Conservation (phyloP, 2,888 invertebrate genomes). For the Pollenia labialis region DNA sequence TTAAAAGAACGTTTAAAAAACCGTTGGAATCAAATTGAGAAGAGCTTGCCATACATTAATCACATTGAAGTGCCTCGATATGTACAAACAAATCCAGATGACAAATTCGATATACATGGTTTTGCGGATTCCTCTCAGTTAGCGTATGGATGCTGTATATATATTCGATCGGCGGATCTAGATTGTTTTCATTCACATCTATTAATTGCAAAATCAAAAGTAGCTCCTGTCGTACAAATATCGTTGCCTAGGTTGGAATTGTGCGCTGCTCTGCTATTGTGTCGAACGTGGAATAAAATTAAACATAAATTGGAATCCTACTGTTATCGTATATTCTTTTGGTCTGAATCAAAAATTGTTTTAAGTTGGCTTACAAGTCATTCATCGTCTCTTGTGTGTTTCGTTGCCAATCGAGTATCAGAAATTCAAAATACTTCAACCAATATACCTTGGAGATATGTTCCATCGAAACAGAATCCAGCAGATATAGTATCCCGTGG, state of each 20-base stretch:
- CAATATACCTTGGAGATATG: neutral
- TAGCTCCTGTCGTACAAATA: neutral
- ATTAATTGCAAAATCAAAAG: slow-evolving; percentile 26
- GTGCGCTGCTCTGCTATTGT: slow-evolving; percentile 15
- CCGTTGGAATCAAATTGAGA: slow-evolving; percentile 24
- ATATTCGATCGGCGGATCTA: slow-evolving; percentile 2
- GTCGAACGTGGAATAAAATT: slow-evolving; percentile 49
- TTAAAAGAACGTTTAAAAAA: neutral
- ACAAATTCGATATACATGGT: slow-evolving; percentile 40
- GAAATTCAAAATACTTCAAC: slow-evolving; percentile 8
- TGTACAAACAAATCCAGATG: slow-evolving; percentile 6
- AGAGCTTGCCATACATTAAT: slow-evolving; percentile 25
- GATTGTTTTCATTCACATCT: neutral
- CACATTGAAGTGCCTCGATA: slow-evolving; percentile 30
- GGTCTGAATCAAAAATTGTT: slow-evolving; percentile 15
- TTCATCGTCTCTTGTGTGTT: neutral
- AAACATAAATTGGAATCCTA: slow-evolving; percentile 24
- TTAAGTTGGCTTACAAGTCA: neutral
- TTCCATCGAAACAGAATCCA: slow-evolving; percentile 8
- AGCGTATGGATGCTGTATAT: slow-evolving; percentile 47
- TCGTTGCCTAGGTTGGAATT: slow-evolving; percentile 20
- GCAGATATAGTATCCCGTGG: slow-evolving; percentile 22
- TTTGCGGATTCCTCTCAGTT: slow-evolving; percentile 36
- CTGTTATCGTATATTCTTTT: neutral
- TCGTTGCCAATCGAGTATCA: neutral